Conservation (phyloP, 35 echinoderm and acorn worm species). For the Ophioderma brevispina region DNA sequence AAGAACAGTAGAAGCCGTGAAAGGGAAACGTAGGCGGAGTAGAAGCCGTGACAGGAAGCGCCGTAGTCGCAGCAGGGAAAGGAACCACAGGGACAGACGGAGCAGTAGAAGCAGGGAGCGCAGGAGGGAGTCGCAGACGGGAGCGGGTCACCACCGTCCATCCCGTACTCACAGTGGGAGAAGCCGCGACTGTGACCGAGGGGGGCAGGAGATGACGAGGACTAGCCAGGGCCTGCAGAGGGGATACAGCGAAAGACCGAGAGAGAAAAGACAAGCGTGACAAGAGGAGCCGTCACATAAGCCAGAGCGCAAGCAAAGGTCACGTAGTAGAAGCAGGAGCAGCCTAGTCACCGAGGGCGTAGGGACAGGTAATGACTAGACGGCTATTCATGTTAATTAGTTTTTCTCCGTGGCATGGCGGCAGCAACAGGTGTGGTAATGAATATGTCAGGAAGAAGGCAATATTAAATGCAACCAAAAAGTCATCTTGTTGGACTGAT, state of each 20-base stretch:
- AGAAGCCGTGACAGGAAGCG: slow-evolving; percentile 21
- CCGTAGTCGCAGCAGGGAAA: slow-evolving; percentile 29
- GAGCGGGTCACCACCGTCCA: slow-evolving; percentile 24
- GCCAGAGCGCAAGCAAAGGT: slow-evolving; percentile 10
- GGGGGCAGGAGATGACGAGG: not conserved
- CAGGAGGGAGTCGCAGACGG: too few relatives aligned
- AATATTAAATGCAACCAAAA: too few relatives aligned
- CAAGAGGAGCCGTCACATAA: slow-evolving; percentile 20
- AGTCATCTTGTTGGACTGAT: too few relatives aligned
- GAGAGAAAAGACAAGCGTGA: not conserved
- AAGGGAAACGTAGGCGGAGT: slow-evolving; percentile 28
- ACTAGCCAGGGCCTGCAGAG: slow-evolving; percentile 15
- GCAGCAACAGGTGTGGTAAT: too few relatives aligned
- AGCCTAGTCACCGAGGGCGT: not conserved
- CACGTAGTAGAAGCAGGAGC: not conserved
- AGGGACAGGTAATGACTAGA: too few relatives aligned
- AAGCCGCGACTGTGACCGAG: not conserved
- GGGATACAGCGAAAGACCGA: slow-evolving; percentile 1
- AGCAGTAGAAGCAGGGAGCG: too few relatives aligned
- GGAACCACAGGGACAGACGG: slow-evolving; percentile 9
- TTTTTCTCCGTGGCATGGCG: too few relatives aligned
- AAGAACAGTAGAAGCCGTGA: too few relatives aligned
- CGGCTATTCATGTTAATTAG: too few relatives aligned
- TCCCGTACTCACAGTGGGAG: too few relatives aligned
- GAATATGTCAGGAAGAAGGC: too few relatives aligned